Percentiles rank a stretch among this genome's conserved stretches.
phyloP scores from a whole-genome alignment of 1,140 invertebrate species.

The Leptinotarsa lineolata region DNA sequence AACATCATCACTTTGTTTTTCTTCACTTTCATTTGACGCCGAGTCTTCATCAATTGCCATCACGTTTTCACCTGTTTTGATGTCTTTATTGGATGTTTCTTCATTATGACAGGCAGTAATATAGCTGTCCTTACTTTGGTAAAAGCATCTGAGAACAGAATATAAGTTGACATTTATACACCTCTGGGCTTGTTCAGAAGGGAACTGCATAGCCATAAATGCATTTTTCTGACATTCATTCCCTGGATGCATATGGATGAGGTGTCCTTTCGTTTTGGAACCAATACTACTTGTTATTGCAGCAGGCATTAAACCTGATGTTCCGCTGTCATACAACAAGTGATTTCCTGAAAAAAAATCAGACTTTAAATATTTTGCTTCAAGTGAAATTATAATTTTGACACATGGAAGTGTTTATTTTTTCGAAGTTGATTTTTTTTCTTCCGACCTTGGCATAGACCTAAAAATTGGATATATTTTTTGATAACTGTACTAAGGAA shows the following conservation, averaged over 20 bases:
- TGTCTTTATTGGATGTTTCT: not conserved
- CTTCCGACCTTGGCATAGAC: too few species aligned
- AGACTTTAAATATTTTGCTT: too few species aligned
- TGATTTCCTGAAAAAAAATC: constrained; percentile 57
- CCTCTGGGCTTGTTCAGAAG: constrained; percentile 66
- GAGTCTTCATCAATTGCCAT: constrained; percentile 1
- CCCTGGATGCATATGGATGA: constrained; percentile 80
- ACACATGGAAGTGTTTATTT: too few species aligned
- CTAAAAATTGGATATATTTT: too few species aligned
- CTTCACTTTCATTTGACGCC: constrained; percentile 12
- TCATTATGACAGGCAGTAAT: not conserved
- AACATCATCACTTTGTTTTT: constrained; percentile 33
- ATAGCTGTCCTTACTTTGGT: constrained; percentile 59
- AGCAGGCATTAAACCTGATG: constrained; percentile 80
- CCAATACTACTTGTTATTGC: constrained; percentile 78
- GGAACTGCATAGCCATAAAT: constrained; percentile 77
- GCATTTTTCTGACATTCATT: constrained; percentile 78
- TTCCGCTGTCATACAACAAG: constrained; percentile 86
- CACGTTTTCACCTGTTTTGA: not conserved
- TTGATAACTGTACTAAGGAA: too few species aligned
- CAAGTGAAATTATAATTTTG: too few species aligned
- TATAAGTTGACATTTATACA: constrained; percentile 75
- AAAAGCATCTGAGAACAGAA: constrained; percentile 68
- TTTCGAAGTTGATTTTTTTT: too few species aligned
- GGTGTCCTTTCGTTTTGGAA: constrained; percentile 62